These are phyloP conservation scores for Bombus ignitus DNA, from an alignment of 1,140 invertebrate species.

Conservation along the genomic window DNA sequence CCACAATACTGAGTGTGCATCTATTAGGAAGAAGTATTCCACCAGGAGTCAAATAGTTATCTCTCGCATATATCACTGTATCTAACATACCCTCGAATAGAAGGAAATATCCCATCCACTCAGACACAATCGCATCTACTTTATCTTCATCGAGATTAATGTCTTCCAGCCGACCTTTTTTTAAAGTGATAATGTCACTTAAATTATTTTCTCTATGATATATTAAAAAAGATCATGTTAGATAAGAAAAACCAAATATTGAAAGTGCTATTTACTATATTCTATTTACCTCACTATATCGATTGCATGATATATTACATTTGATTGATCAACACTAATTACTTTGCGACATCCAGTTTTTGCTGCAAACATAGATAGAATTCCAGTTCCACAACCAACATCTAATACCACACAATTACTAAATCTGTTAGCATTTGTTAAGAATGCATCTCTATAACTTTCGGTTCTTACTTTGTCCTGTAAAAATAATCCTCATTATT, in stretches of 20 bases:
- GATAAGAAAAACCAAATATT: neutral
- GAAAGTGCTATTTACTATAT: constrained; percentile 73
- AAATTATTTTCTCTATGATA: constrained; percentile 88
- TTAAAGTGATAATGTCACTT: constrained; percentile 89
- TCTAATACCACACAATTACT: constrained; percentile 94
- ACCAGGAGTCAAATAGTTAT: constrained; percentile 93
- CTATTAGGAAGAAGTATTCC: constrained; percentile 94
- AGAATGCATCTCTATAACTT: constrained; percentile 96
- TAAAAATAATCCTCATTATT: constrained; percentile 56
- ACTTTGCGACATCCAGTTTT: constrained; percentile 96
- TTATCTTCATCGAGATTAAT: constrained; percentile 90
- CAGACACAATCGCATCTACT: constrained; percentile 98
- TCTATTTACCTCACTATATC: constrained; percentile 90
- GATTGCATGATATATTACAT: constrained; percentile 93
- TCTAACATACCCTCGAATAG: constrained; percentile 99
- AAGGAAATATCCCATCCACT: constrained; percentile 99
- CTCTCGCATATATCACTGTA: constrained; percentile 94
- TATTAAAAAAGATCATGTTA: constrained; percentile 48
- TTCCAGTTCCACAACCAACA: constrained; percentile 98
- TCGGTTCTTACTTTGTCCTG: constrained; percentile 96
- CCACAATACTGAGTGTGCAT: constrained; percentile 94
- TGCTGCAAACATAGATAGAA: constrained; percentile 97
- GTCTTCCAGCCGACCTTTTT: constrained; percentile 95
- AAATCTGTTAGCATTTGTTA: constrained; percentile 89
- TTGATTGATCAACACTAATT: constrained; percentile 96